Percentiles rank a stretch among this genome's conserved stretches.
phyloP scores from a whole-genome alignment of 2,888 invertebrate genomes.

The Sabellastarte sp. region DNA sequence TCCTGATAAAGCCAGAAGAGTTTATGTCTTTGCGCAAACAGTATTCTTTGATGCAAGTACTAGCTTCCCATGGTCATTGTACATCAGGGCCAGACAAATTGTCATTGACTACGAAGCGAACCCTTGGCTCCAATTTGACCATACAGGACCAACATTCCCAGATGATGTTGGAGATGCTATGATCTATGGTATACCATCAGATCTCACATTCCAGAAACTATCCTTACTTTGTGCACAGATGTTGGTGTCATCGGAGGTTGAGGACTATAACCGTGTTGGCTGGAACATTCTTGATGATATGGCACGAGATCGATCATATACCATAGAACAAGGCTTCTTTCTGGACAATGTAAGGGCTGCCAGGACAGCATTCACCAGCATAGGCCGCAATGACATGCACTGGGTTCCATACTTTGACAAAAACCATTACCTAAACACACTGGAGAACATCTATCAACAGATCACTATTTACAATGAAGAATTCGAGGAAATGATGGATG shows the following conservation, averaged over 20 bases:
- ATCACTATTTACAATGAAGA: too few relatives aligned
- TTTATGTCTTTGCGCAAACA: neutral
- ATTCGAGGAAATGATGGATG: neutral
- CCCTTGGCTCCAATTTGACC: neutral
- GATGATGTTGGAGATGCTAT: too few relatives aligned
- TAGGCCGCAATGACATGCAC: too few relatives aligned
- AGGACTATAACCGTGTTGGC: neutral
- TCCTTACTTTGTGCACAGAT: neutral
- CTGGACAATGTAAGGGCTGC: neutral
- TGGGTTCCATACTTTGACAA: too few relatives aligned
- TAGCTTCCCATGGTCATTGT: neutral
- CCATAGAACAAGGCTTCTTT: neutral
- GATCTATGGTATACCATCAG: too few relatives aligned
- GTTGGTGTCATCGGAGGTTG: neutral
- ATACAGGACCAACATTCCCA: too few relatives aligned
- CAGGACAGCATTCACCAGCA: too few relatives aligned
- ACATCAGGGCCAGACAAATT: neutral
- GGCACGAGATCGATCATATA: neutral
- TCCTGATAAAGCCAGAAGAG: too few relatives aligned
- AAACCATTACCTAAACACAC: too few relatives aligned
- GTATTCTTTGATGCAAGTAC: neutral
- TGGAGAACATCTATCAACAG: too few relatives aligned
- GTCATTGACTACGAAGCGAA: neutral
- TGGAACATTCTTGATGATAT: neutral
- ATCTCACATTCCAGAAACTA: neutral